Conservation (phyloP, 1,140 invertebrate genomes). For the Bombus ignitus region DNA sequence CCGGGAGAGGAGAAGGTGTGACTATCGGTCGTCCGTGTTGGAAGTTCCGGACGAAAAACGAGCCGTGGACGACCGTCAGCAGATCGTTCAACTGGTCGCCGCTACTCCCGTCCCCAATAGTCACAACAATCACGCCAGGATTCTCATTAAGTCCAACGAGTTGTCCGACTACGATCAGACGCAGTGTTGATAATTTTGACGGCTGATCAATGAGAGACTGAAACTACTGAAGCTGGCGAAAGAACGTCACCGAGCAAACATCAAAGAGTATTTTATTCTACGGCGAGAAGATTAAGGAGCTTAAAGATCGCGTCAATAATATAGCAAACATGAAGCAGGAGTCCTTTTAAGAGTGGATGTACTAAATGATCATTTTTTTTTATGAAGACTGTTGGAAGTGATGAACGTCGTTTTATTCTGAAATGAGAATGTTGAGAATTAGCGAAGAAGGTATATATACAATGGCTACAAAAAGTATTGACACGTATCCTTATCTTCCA, state of each 20-base stretch:
- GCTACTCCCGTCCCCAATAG: slow-evolving; percentile 37
- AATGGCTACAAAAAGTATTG: background rate
- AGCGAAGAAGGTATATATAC: background rate
- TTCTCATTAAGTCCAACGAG: slow-evolving; percentile 63
- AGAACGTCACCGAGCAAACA: background rate
- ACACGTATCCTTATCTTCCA: background rate
- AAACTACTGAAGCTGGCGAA: no score
- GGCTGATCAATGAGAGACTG: background rate
- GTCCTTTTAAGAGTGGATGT: background rate
- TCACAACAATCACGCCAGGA: slow-evolving; percentile 49
- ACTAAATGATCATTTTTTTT: background rate
- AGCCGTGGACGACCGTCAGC: slow-evolving; percentile 7
- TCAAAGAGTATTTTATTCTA: background rate
- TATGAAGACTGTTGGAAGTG: background rate
- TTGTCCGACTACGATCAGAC: slow-evolving; percentile 62
- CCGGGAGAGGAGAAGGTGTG: slow-evolving; percentile 85
- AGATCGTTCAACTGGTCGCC: slow-evolving; percentile 43
- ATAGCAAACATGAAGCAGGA: no score
- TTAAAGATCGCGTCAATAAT: background rate
- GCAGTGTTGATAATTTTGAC: slow-evolving; percentile 67
- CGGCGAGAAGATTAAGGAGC: background rate
- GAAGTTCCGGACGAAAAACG: slow-evolving; percentile 52
- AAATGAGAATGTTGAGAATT: background rate
- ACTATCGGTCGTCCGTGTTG: slow-evolving; percentile 81
- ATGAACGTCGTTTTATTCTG: background rate